Conservation (phyloP, 1,140 invertebrate species). For the Euborellia annulipes region DNA sequence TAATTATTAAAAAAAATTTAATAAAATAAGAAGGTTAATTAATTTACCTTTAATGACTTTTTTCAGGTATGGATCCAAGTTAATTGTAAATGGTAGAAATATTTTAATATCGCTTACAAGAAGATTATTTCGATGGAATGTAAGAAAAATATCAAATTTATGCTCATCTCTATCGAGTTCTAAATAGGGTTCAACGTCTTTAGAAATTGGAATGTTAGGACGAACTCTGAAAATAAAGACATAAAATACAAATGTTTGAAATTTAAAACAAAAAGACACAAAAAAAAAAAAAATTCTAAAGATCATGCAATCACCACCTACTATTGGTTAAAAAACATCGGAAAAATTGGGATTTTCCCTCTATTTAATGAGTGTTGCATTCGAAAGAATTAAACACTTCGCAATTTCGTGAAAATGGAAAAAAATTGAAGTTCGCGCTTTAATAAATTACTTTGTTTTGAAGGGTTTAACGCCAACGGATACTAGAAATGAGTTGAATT, state of each 20-base stretch:
- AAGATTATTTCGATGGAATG: slow-evolving; percentile 66
- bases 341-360: no score
- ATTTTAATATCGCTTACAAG: slow-evolving; percentile 79
- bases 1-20: not conserved
- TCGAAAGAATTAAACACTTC: no score
- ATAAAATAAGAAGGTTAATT: not conserved
- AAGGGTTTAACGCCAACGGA: no score
- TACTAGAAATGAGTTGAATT: no score
- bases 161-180: slow-evolving; percentile 86
- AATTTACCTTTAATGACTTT: slow-evolving; percentile 79
- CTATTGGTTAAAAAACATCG: no score
- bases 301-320: no score
- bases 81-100: slow-evolving; percentile 92
- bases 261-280: no score
- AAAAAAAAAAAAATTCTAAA: no score
- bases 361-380: no score
- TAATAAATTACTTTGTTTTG: no score
- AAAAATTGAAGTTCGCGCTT: no score
- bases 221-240: slow-evolving; percentile 40
- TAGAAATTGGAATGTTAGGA: slow-evolving; percentile 62
- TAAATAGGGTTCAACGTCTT: slow-evolving; percentile 75
- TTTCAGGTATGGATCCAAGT: slow-evolving; percentile 88
- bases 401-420: no score
- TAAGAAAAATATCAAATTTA: slow-evolving; percentile 85
- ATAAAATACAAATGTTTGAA: slow-evolving; percentile 3